Conservation (phyloP, 1,140 invertebrate species). For the Melanaphis sacchari region DNA sequence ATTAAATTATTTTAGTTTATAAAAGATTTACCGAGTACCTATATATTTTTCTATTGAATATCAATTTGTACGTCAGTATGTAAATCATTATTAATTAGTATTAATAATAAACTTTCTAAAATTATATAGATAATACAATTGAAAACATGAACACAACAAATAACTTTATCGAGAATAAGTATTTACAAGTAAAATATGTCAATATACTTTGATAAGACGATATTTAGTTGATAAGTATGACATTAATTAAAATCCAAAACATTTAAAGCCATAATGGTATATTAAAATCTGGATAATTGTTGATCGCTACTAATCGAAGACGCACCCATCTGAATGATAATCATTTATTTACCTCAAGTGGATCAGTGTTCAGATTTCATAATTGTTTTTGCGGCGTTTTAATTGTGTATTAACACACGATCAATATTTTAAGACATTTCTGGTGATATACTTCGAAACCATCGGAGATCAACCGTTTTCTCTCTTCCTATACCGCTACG, state of each 20-base stretch:
- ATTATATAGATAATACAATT: background rate
- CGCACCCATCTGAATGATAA: background rate
- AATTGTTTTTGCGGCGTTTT: background rate
- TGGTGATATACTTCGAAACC: background rate
- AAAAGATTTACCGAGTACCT: background rate
- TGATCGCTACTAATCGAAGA: background rate
- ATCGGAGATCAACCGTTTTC: no score
- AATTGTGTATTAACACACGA: background rate
- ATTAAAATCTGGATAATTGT: background rate
- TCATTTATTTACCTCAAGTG: background rate
- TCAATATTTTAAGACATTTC: background rate
- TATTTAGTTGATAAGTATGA: no score
- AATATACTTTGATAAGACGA: no score
- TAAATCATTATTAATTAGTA: background rate
- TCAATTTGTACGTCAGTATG: background rate
- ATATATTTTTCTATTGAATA: background rate
- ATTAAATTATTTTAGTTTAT: background rate
- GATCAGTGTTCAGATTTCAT: background rate
- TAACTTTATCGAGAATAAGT: no score
- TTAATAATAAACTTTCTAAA: background rate
- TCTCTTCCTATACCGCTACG: no score
- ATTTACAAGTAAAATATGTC: no score
- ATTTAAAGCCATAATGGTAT: no score
- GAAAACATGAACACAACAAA: no score
- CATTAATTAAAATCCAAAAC: no score